Conservation (phyloP, 1,140 invertebrate genomes). For the Diprion similis region DNA sequence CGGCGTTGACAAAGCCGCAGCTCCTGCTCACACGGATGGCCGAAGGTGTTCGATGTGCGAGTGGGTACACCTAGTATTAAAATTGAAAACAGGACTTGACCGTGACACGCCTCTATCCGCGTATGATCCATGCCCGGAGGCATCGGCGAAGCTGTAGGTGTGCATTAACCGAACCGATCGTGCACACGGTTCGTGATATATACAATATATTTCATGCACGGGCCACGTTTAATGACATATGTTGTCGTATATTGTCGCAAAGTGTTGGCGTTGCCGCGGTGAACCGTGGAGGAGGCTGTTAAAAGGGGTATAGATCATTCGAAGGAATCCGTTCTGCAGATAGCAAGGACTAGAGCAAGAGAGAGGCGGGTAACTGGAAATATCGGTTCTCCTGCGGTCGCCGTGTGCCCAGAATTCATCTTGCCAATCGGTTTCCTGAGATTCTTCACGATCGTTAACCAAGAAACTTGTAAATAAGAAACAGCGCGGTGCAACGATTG, state of each 20-base stretch:
- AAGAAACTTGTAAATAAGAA: too few relatives aligned
- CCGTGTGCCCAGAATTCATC: neutral
- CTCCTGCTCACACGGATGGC: too few relatives aligned
- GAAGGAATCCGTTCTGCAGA: neutral
- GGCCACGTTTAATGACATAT: neutral
- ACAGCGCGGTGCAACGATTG: too few relatives aligned
- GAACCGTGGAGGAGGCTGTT: slow-evolving; percentile 2
- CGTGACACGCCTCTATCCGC: slow-evolving; percentile 3
- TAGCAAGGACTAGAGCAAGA: too few relatives aligned
- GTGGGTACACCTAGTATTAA: neutral
- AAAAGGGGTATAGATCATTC: neutral
- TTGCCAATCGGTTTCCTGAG: neutral
- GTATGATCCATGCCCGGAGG: slow-evolving; percentile 2
- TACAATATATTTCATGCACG: neutral
- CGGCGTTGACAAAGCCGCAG: too few relatives aligned
- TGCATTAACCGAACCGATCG: neutral
- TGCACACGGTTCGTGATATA: neutral
- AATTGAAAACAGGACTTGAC: slow-evolving; percentile 4
- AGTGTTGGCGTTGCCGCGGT: neutral
- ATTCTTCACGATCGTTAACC: too few relatives aligned
- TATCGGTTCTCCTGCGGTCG: neutral
- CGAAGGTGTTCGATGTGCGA: neutral
- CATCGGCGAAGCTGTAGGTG: neutral
- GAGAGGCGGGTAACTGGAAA: neutral
- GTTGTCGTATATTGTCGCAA: slow-evolving; percentile 7